Evolutionary conservation across 1,140 invertebrate species (phyloP), one percentile per base, ranked within the genome.

Genomic region (Aporrectodea caliginosa): DNA sequence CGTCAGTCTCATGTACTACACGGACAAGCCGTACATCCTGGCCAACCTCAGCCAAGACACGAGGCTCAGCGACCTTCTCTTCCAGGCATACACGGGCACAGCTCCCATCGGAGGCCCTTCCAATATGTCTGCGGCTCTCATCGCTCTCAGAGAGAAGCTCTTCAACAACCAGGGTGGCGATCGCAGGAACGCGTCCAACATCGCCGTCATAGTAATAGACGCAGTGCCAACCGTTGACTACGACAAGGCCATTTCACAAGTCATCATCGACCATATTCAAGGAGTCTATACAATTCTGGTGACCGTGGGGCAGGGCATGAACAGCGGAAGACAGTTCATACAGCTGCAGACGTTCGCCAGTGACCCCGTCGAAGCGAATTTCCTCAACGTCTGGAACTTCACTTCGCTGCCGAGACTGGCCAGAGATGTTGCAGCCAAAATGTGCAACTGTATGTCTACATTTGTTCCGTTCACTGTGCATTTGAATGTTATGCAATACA

Each of bases 361-460:
- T 34, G 79, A 80, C 2, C 79, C 79, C 16, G 69, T 80, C 22
- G 79, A 43, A n/a, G 35, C 16, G 27, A 80, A 80, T 35, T 80
- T 69, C 79, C 77, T 80, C 75, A 77, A 75, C 34, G 79, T 80
- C 22, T 30, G 34, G 31, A 76, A 43, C 16, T 80, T 69, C 35
- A 35, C n/a, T 1, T 16, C 68, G 6, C 32, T 80, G 2, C 16
- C 1, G 14, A 71, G n/a, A 12, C 16, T 77, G 34, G 79, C 27
- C 16, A 33, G 35, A 16, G 34, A 69, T 22, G 79, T 80, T 16
- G 35, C 74, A 22, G 79, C 73, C 2, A 58, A 73, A 14, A 68
- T 80, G 79, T 80, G 79, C 69, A 80, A 80, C 34, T 34, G 78
- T 79, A 29, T n/a, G n/a, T n/a, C n/a, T n/a, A n/a, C n/a, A n/a